Evolutionary conservation across 2,113 vertebrate species (phyloP).

Genomic region (Brachypodius melanocephalos): DNA sequence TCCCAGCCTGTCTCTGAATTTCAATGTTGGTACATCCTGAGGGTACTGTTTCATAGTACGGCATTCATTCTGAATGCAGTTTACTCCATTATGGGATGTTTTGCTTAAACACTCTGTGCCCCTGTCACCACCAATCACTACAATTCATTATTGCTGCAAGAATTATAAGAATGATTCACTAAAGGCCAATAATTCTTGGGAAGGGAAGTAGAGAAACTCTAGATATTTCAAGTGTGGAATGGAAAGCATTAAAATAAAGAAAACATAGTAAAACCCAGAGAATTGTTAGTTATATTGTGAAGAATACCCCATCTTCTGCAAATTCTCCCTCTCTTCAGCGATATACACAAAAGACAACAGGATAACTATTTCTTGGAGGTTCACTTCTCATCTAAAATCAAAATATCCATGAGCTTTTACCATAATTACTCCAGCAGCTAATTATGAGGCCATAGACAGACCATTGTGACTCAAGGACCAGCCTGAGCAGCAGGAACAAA

Average conservation of each 20-base stretch:
- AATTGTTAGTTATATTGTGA: background rate
- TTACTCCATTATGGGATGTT: background rate
- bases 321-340: background rate
- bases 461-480: slow-evolving; percentile 32
- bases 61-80: background rate
- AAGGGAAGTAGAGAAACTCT: background rate
- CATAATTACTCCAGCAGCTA: slow-evolving; percentile 51
- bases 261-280: background rate
- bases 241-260: background rate
- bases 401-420: background rate
- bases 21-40: background rate
- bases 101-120: background rate
- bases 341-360: background rate
- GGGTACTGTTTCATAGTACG: background rate
- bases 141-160: background rate
- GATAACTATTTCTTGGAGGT: slow-evolving; percentile 2
- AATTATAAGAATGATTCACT: background rate
- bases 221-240: background rate
- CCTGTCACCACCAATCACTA: background rate
- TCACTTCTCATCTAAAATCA: slow-evolving; percentile 18
- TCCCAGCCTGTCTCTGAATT: background rate
- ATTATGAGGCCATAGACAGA: slow-evolving; percentile 24
- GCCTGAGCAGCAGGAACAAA: slow-evolving; percentile 39
- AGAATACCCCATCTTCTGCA: background rate
- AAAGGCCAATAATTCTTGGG: background rate